Evolutionary conservation across 2,888 invertebrate genomes (phyloP).

Genomic region (Tetragonula carbonaria): DNA sequence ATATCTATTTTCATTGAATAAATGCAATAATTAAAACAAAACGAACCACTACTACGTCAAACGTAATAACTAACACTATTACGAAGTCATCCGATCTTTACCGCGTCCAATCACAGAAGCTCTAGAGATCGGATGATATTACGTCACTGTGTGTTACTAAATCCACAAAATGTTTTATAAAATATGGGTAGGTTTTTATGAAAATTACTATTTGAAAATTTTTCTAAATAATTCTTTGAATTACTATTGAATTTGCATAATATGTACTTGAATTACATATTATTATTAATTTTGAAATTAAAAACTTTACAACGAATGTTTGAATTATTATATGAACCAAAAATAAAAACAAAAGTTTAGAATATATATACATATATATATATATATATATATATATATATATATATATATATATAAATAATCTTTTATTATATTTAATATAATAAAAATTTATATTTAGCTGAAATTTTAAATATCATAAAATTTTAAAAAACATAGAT

Average conservation of each 20-base stretch:
- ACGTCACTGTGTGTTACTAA: constrained; percentile 82
- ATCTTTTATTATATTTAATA: constrained; percentile 4
- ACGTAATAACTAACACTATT: constrained; percentile 74
- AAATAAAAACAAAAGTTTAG: background rate
- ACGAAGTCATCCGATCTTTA: constrained; percentile 77
- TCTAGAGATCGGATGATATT: constrained; percentile 87
- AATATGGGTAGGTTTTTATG: constrained; percentile 31
- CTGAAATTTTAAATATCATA: background rate
- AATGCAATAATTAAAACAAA: constrained; percentile 40
- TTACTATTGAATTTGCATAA: background rate
- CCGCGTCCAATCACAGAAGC: constrained; percentile 86
- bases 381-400: too few species aligned
- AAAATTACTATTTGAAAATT: background rate
- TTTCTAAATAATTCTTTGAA: constrained; percentile 8
- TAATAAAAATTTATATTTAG: background rate
- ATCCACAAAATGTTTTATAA: constrained; percentile 45
- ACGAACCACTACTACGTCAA: constrained; percentile 71
- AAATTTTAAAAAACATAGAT: background rate
- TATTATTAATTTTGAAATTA: background rate
- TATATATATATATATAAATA: background rate
- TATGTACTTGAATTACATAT: background rate
- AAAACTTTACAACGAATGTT: background rate
- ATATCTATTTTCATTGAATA: constrained; percentile 62
- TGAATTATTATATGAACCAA: background rate
- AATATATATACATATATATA: background rate